phyloP scores from a whole-genome alignment of 1,140 invertebrate species.

The Thalassaphorura encarpata region DNA sequence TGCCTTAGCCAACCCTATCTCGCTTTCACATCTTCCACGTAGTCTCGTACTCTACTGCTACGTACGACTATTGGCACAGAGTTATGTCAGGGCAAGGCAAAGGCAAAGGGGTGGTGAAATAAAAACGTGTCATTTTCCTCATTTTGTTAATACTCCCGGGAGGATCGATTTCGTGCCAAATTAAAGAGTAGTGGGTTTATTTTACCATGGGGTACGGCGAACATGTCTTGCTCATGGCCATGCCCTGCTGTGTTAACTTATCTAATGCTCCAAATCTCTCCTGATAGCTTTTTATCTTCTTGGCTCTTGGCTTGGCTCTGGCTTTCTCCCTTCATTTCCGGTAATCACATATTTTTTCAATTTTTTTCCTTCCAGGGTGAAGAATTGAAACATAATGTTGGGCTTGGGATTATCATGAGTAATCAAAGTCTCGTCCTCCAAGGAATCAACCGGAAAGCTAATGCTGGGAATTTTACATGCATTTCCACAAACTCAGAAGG shows the following conservation, averaged over 20 bases:
- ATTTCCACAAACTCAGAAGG: constrained; percentile 27
- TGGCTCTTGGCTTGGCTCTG: no score
- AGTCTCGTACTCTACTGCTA: neutral
- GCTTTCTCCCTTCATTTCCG: no score
- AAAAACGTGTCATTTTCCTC: constrained; percentile 27
- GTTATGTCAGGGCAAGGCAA: neutral
- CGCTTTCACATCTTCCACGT: no score
- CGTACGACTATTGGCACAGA: neutral
- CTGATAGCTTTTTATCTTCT: no score
- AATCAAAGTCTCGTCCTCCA: constrained; percentile 37
- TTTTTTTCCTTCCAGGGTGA: constrained; percentile 32
- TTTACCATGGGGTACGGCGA: neutral
- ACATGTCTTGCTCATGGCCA: no score
- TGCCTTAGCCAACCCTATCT: no score
- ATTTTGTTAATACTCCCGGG: constrained; percentile 30
- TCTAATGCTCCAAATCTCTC: no score
- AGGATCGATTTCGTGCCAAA: constrained; percentile 13
- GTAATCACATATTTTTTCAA: no score
- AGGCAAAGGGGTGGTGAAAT: neutral
- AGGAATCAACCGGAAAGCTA: constrained; percentile 32
- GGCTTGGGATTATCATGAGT: constrained; percentile 38
- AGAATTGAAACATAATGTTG: constrained; percentile 40
- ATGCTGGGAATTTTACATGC: constrained; percentile 29
- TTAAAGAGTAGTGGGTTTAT: no score
- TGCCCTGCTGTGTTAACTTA: no score